A percentile compares a stretch with the other conserved stretches of the same genome.
Conservation (phyloP, 2,797 vertebrate species). For the Etheostoma perlongum region DNA sequence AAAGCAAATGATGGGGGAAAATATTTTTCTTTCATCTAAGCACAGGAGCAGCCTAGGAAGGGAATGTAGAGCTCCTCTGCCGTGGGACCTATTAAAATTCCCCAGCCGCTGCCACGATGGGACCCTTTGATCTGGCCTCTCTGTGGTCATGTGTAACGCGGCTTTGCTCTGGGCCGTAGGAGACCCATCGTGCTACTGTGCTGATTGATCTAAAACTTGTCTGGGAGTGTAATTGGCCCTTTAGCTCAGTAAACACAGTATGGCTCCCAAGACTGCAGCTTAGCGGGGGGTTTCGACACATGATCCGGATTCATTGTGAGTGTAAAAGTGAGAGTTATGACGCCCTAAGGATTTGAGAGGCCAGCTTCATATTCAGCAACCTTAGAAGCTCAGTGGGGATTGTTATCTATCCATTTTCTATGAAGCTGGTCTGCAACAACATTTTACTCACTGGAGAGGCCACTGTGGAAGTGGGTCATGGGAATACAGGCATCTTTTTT, state of each 20-base stretch:
- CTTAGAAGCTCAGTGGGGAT: constrained; percentile 51
- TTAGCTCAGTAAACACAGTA: constrained; percentile 31
- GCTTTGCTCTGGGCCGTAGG: constrained; percentile 59
- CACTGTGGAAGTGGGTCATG: constrained; percentile 41
- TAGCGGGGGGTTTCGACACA: constrained; percentile 60
- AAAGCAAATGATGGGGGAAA: constrained; percentile 7
- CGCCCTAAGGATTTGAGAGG: constrained; percentile 51
- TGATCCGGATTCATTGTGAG: constrained; percentile 53
- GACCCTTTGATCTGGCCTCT: constrained; percentile 72
- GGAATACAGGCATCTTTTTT: constrained; percentile 50
- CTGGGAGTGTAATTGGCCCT: constrained; percentile 65
- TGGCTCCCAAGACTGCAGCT: constrained; percentile 32
- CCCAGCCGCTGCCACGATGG: constrained; percentile 38
- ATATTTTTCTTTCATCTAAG: constrained; percentile 15
- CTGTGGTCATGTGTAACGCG: constrained; percentile 64
- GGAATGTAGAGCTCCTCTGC: constrained; percentile 34
- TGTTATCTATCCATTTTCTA: constrained; percentile 54
- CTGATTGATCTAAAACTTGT: constrained; percentile 73
- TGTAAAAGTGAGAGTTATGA: constrained; percentile 59
- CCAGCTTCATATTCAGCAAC: constrained; percentile 44
- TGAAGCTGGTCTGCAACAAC: constrained; percentile 24
- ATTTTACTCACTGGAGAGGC: constrained; percentile 34
- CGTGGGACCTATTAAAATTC: constrained; percentile 72
- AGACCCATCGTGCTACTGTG: constrained; percentile 54
- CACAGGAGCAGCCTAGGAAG: constrained; percentile 29